Evolutionary conservation across 1,140 invertebrate species (phyloP).

Genomic region (Heterodera carotae): DNA sequence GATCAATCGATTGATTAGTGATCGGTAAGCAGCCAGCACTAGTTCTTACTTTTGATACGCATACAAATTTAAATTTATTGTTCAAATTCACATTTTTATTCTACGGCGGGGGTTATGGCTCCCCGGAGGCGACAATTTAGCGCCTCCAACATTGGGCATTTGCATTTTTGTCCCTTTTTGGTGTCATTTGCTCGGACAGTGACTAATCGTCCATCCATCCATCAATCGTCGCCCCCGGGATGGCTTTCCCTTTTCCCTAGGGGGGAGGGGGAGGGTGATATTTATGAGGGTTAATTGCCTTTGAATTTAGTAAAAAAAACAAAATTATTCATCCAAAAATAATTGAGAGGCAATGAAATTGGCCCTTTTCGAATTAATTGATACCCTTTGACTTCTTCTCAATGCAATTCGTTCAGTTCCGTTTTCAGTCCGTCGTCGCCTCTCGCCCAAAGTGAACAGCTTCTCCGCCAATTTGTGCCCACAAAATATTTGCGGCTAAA

Average conservation of each 20-base stretch:
- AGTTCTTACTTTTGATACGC: too few species aligned
- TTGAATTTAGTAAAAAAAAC: not conserved
- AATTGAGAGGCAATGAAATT: too few species aligned
- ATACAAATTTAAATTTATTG: not conserved
- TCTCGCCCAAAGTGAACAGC: not conserved
- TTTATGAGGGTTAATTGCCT: not conserved
- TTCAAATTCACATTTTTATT: not conserved
- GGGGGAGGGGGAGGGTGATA: not conserved
- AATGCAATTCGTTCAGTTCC: too few species aligned
- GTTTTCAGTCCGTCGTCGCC: not conserved
- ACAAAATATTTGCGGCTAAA: conserved; percentile 31
- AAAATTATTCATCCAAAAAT: not conserved
- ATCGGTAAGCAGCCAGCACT: too few species aligned
- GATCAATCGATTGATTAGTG: not conserved
- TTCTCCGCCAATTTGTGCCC: conserved; percentile 10
- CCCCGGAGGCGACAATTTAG: not conserved
- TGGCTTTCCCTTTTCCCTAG: conserved; percentile 4
- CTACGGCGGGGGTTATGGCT: not conserved
- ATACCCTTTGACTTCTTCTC: too few species aligned
- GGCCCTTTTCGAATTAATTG: too few species aligned
- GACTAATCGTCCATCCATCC: not conserved
- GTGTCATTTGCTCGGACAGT: conserved; percentile 7
- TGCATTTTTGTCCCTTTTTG: conserved; percentile 10
- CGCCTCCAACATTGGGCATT: not conserved
- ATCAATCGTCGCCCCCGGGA: not conserved